phyloP scores from a whole-genome alignment of 1,140 invertebrate genomes.

The Hermetia illucens region DNA sequence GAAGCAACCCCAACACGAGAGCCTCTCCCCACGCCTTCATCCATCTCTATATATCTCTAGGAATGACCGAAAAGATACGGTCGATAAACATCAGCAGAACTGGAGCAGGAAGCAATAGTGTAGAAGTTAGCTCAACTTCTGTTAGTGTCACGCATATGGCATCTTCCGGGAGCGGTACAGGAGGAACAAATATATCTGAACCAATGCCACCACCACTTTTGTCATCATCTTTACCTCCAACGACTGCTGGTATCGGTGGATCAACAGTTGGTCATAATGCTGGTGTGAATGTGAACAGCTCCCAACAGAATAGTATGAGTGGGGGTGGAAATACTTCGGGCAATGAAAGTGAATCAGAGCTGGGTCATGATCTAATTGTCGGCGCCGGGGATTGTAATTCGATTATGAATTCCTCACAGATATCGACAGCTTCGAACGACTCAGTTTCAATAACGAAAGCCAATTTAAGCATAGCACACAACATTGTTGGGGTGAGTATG shows the following conservation, averaged over 20 bases:
- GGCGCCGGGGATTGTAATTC: constrained; percentile 18
- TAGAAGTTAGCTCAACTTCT: no score
- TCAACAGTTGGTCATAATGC: not conserved
- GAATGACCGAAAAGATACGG: not conserved
- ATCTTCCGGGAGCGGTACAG: no score
- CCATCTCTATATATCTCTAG: no score
- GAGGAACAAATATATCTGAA: no score
- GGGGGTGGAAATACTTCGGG: not conserved
- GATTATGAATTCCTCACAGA: constrained; percentile 30
- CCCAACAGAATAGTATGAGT: no score
- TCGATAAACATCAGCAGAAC: not conserved
- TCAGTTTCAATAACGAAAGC: constrained; percentile 16
- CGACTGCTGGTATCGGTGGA: no score
- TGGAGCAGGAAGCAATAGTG: not conserved
- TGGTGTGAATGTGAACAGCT: no score
- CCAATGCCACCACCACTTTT: not conserved
- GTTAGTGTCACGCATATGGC: no score
- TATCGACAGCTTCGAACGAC: constrained; percentile 25
- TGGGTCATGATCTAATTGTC: constrained; percentile 2
- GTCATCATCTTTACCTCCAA: not conserved
- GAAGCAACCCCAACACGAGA: no score
- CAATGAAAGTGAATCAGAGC: constrained; percentile 4
- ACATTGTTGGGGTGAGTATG: not conserved
- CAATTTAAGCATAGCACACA: not conserved
- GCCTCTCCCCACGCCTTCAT: no score